These are phyloP conservation scores for Drosophila suzukii DNA, from an alignment of 1,140 invertebrate species.

Conservation along the genomic window DNA sequence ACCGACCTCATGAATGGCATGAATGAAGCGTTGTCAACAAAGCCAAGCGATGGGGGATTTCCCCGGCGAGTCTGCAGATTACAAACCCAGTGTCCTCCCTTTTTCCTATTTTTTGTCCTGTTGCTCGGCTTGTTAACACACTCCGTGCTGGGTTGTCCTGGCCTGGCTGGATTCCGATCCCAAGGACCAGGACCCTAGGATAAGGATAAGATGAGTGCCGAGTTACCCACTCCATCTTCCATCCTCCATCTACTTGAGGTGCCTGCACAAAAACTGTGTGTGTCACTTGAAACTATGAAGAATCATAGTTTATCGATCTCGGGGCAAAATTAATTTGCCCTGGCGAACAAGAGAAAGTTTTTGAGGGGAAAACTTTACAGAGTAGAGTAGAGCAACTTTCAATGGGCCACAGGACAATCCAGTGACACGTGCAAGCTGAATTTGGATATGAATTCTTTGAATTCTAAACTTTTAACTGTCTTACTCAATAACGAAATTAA, in stretches of 20 bases:
- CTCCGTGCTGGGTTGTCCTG: slow-evolving; percentile 18
- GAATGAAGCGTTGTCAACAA: slow-evolving; percentile 79
- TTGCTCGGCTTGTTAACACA: slow-evolving; percentile 64
- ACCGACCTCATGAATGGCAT: slow-evolving; percentile 67
- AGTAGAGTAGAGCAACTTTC: slow-evolving; percentile 8
- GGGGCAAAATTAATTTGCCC: slow-evolving; percentile 37
- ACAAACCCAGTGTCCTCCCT: slow-evolving; percentile 3
- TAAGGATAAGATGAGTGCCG: slow-evolving; percentile 48
- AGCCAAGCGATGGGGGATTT: slow-evolving; percentile 52
- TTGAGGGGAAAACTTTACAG: slow-evolving; percentile 13
- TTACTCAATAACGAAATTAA: background rate
- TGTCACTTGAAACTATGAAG: slow-evolving; percentile 34
- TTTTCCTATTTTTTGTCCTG: slow-evolving; percentile 11
- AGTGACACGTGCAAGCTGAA: background rate
- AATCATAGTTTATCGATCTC: slow-evolving; percentile 32
- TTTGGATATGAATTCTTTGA: background rate
- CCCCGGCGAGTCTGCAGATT: slow-evolving; percentile 31
- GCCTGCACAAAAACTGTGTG: slow-evolving; percentile 2
- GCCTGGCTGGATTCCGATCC: background rate
- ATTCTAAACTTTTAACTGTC: background rate
- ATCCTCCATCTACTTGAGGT: slow-evolving; percentile 9
- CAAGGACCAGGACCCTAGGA: background rate
- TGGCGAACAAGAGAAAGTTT: slow-evolving; percentile 17
- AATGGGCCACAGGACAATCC: background rate
- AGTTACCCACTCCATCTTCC: slow-evolving; percentile 42